Base-by-base conservation (phyloP, 2,797 vertebrate genomes). In the Sebastes alutus region DNA sequence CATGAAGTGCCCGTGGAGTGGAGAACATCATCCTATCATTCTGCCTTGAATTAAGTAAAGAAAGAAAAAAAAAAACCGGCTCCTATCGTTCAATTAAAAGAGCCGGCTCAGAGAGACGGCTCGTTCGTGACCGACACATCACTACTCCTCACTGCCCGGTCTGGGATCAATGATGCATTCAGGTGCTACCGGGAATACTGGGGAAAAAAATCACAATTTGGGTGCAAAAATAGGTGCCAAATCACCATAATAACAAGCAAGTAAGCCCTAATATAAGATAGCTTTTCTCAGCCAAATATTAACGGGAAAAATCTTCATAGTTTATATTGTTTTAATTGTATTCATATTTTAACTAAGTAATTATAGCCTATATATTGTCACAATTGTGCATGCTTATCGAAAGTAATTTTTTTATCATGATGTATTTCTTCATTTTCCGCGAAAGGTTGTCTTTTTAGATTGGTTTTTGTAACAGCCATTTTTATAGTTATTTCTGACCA, bases 131-230 rank as follows among this genome's bases (percentile, higher is more conserved):
- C 0, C 14, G 6, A 0, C 6, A 42, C 14, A 42, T 42, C 88
- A 54, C 88, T 46, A 42, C 60, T 74, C 18, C 82, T 52, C 66
- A 12, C 7, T 8, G 65, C 22, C 55, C 58, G 23, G 76, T 5
- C 35, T 66, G 71, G 76, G 75, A 85, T 46, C 62, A 4, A 4
- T 76, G 93, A 9, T 86, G 87, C 89, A 0, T 94, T 94, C 82
- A 92, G 0, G 23, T 2, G 6, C 75, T 3, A 3, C 63, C 23
- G 7, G 61, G 0, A 66, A 72, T 4, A n/a, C 42, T 52, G 38
- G 4, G 68, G 63, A 7, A 30, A 25, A 22, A 64, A 63, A 4
- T 5, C 2, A 25, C 0, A 0, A 2, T 0, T 22, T 6, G 0
- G 2, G 0, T 1, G 4, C 23, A 58, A 46, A 62, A 18, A 18